phyloP scores from a whole-genome alignment of 1,140 invertebrate genomes.

The Hesperophylax magnus region DNA sequence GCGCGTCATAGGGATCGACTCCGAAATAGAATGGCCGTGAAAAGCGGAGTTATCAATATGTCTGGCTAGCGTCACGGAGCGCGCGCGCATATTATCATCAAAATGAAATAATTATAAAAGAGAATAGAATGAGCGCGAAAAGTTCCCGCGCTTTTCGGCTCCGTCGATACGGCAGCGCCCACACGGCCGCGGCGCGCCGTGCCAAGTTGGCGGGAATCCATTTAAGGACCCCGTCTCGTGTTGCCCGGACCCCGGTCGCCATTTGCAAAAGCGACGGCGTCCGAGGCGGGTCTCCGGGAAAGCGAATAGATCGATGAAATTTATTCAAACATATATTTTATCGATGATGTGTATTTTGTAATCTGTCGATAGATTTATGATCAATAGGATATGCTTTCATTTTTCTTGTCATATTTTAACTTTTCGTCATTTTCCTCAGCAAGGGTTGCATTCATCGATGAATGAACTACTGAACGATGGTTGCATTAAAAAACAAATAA shows the following conservation, averaged over 20 bases:
- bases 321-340: background rate
- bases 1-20: no score
- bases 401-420: no score
- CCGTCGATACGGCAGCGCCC: constrained; percentile 34
- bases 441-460: no score
- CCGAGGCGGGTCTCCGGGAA: background rate
- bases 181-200: constrained; percentile 19
- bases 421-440: no score
- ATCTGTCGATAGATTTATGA: background rate
- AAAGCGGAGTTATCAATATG: constrained; percentile 36
- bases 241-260: constrained; percentile 46
- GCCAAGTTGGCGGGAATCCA: constrained; percentile 55
- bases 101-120: constrained; percentile 33
- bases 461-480: no score
- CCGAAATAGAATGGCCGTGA: constrained; percentile 30
- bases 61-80: constrained; percentile 18
- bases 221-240: constrained; percentile 57
- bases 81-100: constrained; percentile 13
- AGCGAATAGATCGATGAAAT: background rate
- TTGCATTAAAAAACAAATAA: no score
- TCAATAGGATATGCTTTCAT: no score
- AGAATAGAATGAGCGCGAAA: constrained; percentile 22
- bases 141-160: background rate
- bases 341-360: no score
- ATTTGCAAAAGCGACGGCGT: constrained; percentile 29